Evolutionary conservation across 2,888 invertebrate genomes (phyloP).

Genomic region (Zonitis immaculata): DNA sequence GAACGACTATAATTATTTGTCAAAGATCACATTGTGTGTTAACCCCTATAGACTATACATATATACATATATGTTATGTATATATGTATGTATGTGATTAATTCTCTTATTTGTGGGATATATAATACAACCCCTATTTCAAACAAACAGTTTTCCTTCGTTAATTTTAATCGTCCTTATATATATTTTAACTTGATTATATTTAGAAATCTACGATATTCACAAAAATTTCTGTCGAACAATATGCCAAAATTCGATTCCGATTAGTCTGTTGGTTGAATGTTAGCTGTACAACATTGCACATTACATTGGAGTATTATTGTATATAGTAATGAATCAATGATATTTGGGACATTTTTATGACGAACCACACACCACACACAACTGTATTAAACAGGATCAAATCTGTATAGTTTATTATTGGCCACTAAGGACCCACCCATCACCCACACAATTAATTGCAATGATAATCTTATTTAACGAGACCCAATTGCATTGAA

Average conservation of each 20-base stretch:
- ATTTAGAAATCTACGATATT: too few relatives aligned
- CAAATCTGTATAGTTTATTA: constrained; percentile 42
- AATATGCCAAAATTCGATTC: too few relatives aligned
- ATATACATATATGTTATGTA: too few relatives aligned
- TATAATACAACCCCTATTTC: constrained; percentile 21
- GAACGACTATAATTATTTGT: constrained; percentile 42
- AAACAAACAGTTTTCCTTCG: constrained; percentile 23
- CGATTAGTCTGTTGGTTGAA: too few relatives aligned
- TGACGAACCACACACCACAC: constrained; percentile 36
- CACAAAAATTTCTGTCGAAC: too few relatives aligned
- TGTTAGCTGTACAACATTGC: too few relatives aligned
- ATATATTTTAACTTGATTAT: too few relatives aligned
- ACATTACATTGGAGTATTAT: too few relatives aligned
- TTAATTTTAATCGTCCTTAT: constrained; percentile 43
- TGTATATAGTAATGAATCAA: constrained; percentile 45
- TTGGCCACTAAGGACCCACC: constrained; percentile 40
- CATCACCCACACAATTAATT: constrained; percentile 48
- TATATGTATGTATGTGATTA: constrained; percentile 31
- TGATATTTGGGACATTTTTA: constrained; percentile 44
- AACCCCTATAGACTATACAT: constrained; percentile 9
- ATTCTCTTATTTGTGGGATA: constrained; percentile 35
- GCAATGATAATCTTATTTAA: constrained; percentile 48
- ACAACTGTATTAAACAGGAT: constrained; percentile 37
- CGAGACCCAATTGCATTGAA: constrained; percentile 43
- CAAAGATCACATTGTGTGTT: constrained; percentile 33